A percentile compares a stretch with the other conserved stretches of the same genome.
phyloP scores from a whole-genome alignment of 35 echinoderm and acorn worm species.

The Hemicentrotus pulcherrimus region DNA sequence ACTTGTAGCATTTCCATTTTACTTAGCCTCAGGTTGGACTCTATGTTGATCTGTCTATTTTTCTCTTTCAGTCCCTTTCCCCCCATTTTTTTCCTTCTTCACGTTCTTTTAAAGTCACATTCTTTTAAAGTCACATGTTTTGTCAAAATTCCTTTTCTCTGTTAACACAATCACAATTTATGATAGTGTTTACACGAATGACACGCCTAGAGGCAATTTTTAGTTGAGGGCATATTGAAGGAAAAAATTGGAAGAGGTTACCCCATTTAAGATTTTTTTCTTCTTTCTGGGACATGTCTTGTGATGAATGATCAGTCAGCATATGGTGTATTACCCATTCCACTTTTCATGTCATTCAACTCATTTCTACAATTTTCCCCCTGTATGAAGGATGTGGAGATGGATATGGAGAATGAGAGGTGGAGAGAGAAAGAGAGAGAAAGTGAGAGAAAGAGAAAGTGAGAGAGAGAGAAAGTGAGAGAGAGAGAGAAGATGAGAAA shows the following conservation, averaged over 20 bases:
- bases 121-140: slow-evolving; percentile 8
- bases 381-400: background rate
- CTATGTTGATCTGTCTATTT: background rate
- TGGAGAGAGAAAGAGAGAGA: background rate
- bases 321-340: background rate
- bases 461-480: background rate
- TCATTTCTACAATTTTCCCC: background rate
- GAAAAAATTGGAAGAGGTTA: slow-evolving; percentile 21
- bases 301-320: slow-evolving; percentile 7
- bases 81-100: background rate
- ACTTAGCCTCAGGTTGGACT: background rate
- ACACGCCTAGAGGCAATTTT: slow-evolving; percentile 41
- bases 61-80: background rate
- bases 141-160: slow-evolving; percentile 43
- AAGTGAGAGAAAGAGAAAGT: background rate
- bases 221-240: slow-evolving; percentile 29
- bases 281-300: background rate
- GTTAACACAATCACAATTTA: slow-evolving; percentile 49
- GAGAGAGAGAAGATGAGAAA: background rate
- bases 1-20: slow-evolving; percentile 39
- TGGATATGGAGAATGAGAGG: background rate
- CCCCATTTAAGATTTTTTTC: background rate
- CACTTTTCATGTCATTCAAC: slow-evolving; percentile 26
- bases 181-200: slow-evolving; percentile 49
- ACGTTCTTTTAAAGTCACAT: background rate